These are phyloP conservation scores for Autographa pulchrina DNA, from an alignment of 2,888 invertebrate genomes.

Conservation along the genomic window DNA sequence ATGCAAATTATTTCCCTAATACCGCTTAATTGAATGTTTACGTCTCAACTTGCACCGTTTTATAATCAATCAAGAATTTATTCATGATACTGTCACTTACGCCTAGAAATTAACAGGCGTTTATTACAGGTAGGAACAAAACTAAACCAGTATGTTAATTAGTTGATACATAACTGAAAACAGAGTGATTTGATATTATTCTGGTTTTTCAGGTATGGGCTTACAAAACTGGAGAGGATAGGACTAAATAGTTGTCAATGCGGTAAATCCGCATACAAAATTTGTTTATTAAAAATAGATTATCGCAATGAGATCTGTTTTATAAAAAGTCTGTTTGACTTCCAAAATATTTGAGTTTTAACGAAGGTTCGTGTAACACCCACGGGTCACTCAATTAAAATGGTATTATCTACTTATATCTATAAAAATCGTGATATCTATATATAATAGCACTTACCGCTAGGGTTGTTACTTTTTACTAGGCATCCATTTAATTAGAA, in stretches of 20 bases:
- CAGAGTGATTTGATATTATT: neutral
- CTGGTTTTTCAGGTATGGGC: too few species aligned
- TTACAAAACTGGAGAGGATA: too few species aligned
- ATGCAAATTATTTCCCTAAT: constrained; percentile 8
- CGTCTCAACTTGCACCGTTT: constrained; percentile 1
- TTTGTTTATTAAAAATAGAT: too few species aligned
- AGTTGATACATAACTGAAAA: constrained; percentile 1
- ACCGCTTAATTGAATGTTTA: constrained; percentile 3
- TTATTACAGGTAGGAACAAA: neutral
- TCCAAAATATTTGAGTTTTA: constrained; percentile 6
- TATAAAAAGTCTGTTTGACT: neutral
- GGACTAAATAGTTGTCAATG: too few species aligned
- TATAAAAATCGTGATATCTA: constrained; percentile 44
- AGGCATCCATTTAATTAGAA: neutral
- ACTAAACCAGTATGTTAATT: neutral
- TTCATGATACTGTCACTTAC: neutral
- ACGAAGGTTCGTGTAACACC: constrained; percentile 25
- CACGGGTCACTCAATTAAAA: constrained; percentile 52
- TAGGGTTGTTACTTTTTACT: constrained; percentile 30
- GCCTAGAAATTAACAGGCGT: neutral
- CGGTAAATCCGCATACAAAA: too few species aligned
- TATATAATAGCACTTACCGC: constrained; percentile 19
- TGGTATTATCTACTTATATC: constrained; percentile 36
- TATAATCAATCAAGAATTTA: constrained; percentile 4
- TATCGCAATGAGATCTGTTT: too few species aligned